Percentiles rank a stretch among this genome's conserved stretches.
Evolutionary conservation across 64 coral and sea anemone species (phyloP).

Genomic region (Catalaphyllia jardinei): DNA sequence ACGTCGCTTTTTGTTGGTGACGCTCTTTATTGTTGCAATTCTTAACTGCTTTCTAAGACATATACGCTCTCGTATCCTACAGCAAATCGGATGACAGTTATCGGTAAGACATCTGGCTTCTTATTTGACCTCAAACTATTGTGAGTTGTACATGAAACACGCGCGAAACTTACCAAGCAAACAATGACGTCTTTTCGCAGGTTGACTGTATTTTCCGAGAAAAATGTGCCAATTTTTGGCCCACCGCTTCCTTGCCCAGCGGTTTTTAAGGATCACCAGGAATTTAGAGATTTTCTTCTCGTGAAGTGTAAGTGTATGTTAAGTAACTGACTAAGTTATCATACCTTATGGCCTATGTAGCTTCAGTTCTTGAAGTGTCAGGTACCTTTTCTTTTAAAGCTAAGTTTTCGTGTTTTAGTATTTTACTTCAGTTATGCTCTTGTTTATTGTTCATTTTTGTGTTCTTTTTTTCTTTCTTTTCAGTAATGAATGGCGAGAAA

Average conservation of each 20-base stretch:
- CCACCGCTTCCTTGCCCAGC: constrained; percentile 91
- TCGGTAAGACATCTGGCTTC: constrained; percentile 50
- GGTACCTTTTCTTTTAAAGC: too few species aligned
- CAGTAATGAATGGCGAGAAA: constrained; percentile 99
- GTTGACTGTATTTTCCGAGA: constrained; percentile 89
- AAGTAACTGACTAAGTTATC: too few species aligned
- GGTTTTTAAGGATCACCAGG: constrained; percentile 83
- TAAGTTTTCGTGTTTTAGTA: too few species aligned
- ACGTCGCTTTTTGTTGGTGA: neutral
- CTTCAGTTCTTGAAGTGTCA: too few species aligned
- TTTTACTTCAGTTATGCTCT: neutral
- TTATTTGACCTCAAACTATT: neutral
- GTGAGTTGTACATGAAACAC: neutral
- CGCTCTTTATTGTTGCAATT: neutral
- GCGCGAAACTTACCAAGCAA: neutral
- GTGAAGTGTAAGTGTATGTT: constrained; percentile 83
- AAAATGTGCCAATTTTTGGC: constrained; percentile 96
- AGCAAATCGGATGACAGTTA: constrained; percentile 85
- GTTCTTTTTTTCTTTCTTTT: neutral
- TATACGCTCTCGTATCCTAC: constrained; percentile 93
- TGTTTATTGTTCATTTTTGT: neutral
- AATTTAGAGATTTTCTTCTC: constrained; percentile 96
- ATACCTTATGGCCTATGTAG: too few species aligned
- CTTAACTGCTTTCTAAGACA: constrained; percentile 80
- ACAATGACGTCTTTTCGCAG: constrained; percentile 45